Evolutionary conservation across 2,888 invertebrate genomes (phyloP).

Genomic region (Acronicta alni): DNA sequence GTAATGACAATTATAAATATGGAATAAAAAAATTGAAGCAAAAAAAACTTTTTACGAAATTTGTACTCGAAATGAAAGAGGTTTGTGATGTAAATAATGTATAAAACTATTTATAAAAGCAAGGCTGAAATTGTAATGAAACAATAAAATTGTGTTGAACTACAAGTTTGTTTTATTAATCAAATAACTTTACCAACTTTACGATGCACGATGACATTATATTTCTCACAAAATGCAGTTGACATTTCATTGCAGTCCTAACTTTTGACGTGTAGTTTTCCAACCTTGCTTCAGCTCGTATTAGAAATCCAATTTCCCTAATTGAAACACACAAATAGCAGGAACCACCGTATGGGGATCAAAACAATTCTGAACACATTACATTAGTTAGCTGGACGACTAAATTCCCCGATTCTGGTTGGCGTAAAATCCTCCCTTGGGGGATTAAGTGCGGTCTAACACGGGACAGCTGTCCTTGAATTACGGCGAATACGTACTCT

Average conservation of each 20-base stretch:
- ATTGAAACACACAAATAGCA: constrained; percentile 38
- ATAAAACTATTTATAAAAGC: constrained; percentile 86
- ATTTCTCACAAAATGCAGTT: neutral
- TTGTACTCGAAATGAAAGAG: constrained; percentile 80
- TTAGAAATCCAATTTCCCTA: constrained; percentile 23
- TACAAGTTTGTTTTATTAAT: constrained; percentile 56
- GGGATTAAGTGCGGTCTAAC: constrained; percentile 63
- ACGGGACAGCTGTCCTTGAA: constrained; percentile 56
- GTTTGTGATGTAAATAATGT: constrained; percentile 86
- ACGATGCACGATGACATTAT: constrained; percentile 7
- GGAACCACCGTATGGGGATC: constrained; percentile 28
- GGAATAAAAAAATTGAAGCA: constrained; percentile 63
- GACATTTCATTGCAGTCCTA: constrained; percentile 2
- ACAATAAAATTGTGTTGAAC: constrained; percentile 89
- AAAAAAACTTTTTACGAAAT: constrained; percentile 82
- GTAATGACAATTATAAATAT: constrained; percentile 60
- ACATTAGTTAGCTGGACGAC: constrained; percentile 57
- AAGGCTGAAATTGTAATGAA: constrained; percentile 88
- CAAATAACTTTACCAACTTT: constrained; percentile 1
- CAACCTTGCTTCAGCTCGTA: constrained; percentile 7
- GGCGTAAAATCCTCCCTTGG: constrained; percentile 59
- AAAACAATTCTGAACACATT: constrained; percentile 48
- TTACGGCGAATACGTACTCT: constrained; percentile 45
- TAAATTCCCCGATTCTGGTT: constrained; percentile 56
- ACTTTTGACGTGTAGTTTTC: constrained; percentile 13